Evolutionary conservation across 2,888 invertebrate species (phyloP), one percentile per base, ranked within the genome.

Genomic region (Strigamia transsilvanica): DNA sequence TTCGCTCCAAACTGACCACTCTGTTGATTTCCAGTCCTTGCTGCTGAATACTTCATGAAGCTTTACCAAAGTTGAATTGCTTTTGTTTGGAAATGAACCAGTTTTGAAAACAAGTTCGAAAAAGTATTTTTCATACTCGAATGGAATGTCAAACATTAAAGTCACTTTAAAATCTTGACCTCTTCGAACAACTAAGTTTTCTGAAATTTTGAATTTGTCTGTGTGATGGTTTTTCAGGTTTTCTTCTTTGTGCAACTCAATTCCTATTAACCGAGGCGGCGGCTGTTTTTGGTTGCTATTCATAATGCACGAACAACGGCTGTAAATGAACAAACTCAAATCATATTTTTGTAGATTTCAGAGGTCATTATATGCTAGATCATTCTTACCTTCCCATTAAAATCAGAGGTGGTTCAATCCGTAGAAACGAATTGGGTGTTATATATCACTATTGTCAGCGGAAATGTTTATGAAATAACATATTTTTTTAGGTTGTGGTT

Each of bases 51-150:
- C 56, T 1, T 56, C 56, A 9, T 2, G 15, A n/a, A 56, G 21
- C n/a, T 18, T 56, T 5, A 56, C 21, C 4, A 56, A 18, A 18
- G 56, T 56, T 18, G 18, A 15, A 9, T 56, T 56, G 18, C 56
- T 56, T 2, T 7, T 4, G 21, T 56, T 18, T 18, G 56, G 56
- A 18, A 56, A 56, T n/a, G 56, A 13, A 12, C 77, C 77, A 27
- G 77, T 77, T 77, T 77, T 77, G 18, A 77, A 77, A 18, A 77
- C n/a, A 77, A 77, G 32, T 15, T 34, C 77, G n/a, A 77, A 32
- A 77, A 7, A 15, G 18, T n/a, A 77, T 5, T 77, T 38, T 32
- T 77, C 77, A 15, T 7, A 15, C 6, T 77, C 38, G 18, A 77
- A 77, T 3, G 32, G 34, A 9, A 5, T 21, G 6, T 23, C 77